Evolutionary conservation across 2,888 invertebrate genomes (phyloP).

Genomic region (Acleris holmiana): DNA sequence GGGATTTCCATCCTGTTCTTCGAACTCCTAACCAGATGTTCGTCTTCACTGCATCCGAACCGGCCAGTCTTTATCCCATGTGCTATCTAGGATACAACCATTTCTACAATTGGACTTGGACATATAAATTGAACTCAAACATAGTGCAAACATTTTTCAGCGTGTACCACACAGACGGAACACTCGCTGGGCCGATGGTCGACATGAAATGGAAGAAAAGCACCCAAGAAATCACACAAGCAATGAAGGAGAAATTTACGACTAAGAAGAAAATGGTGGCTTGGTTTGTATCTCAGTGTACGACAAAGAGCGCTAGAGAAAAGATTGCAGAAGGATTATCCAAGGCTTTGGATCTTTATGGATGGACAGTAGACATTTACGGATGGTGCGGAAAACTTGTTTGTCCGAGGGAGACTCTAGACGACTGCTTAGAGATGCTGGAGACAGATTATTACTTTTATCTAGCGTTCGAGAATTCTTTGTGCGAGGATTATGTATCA

Average conservation of each 20-base stretch:
- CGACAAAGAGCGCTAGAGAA: slow-evolving; percentile 49
- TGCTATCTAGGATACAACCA: slow-evolving; percentile 55
- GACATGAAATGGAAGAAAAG: slow-evolving; percentile 60
- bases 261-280: slow-evolving; percentile 65
- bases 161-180: slow-evolving; percentile 55
- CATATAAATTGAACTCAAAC: slow-evolving; percentile 67
- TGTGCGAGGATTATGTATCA: slow-evolving; percentile 69
- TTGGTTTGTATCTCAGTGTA: slow-evolving; percentile 70
- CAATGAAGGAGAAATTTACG: slow-evolving; percentile 50
- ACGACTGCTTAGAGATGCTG: slow-evolving; percentile 59
- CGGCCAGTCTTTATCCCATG: slow-evolving; percentile 58
- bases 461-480: slow-evolving; percentile 67
- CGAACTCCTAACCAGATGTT: slow-evolving; percentile 74
- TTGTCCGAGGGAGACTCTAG: slow-evolving; percentile 58
- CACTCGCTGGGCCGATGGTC: slow-evolving; percentile 63
- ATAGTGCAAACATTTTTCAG: slow-evolving; percentile 57
- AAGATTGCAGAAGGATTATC: slow-evolving; percentile 47
- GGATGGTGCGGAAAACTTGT: slow-evolving; percentile 62
- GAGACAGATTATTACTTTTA: slow-evolving; percentile 70
- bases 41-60: slow-evolving; percentile 71
- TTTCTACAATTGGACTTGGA: slow-evolving; percentile 70
- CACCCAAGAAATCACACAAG: slow-evolving; percentile 51
- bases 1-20: slow-evolving; percentile 55
- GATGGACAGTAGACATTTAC: slow-evolving; percentile 61
- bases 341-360: slow-evolving; percentile 50